A percentile compares a stretch with the other conserved stretches of the same genome.
These are phyloP conservation scores for Oncorhynchus tshawytscha DNA, from an alignment of 2,113 vertebrate species.

Conservation along the genomic window DNA sequence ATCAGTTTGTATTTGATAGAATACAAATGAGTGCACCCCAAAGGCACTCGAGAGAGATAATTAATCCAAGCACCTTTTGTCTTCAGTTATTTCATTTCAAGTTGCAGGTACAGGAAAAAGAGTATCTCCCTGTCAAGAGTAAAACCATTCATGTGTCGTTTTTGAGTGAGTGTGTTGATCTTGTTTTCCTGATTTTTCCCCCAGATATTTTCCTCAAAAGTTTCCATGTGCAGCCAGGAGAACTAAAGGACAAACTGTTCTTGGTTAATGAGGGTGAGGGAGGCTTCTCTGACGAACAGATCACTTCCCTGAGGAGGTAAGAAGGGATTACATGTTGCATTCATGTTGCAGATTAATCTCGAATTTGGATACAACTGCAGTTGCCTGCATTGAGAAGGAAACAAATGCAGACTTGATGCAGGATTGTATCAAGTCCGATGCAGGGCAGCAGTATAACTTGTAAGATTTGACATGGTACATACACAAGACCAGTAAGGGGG, in stretches of 20 bases:
- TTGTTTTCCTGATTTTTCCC: slow-evolving; percentile 46
- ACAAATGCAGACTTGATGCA: neutral
- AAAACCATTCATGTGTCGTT: slow-evolving; percentile 50
- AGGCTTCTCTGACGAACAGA: slow-evolving; percentile 83
- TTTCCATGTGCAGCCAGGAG: slow-evolving; percentile 75
- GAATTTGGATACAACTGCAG: too few species aligned
- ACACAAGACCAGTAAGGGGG: too few species aligned
- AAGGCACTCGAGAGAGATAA: slow-evolving; percentile 53
- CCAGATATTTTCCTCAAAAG: slow-evolving; percentile 88
- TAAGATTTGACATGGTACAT: too few species aligned
- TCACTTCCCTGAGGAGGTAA: slow-evolving; percentile 84
- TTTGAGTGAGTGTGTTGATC: slow-evolving; percentile 23
- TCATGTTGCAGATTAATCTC: too few species aligned
- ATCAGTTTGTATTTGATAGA: slow-evolving; percentile 60
- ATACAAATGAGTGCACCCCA: slow-evolving; percentile 61
- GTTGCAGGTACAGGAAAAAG: slow-evolving; percentile 24
- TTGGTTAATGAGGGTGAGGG: slow-evolving; percentile 79
- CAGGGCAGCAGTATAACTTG: too few species aligned
- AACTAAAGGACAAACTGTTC: slow-evolving; percentile 84
- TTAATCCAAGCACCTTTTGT: slow-evolving; percentile 65
- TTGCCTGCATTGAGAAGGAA: too few species aligned
- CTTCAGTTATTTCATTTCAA: slow-evolving; percentile 60
- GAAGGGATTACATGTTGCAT: slow-evolving; percentile 15
- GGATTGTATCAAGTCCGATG: neutral
- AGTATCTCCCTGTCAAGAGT: slow-evolving; percentile 55